Evolutionary conservation across 2,113 vertebrate genomes (phyloP), one percentile per base, ranked within the genome.

Genomic region (Oncorhynchus tshawytscha): DNA sequence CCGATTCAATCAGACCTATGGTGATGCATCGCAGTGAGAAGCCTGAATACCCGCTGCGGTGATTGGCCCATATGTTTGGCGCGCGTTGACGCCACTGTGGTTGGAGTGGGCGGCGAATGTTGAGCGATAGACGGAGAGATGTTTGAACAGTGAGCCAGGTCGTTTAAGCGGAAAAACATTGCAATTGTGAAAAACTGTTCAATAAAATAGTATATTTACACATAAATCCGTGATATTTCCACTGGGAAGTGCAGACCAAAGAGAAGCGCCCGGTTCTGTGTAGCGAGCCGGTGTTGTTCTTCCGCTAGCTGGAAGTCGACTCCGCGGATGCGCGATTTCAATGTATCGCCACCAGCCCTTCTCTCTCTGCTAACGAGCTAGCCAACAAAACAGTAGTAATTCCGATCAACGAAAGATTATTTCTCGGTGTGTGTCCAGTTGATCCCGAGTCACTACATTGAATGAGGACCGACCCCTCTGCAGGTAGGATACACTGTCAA

Each of bases 41-140:
- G 20, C 4, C 0, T 27, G 1, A 92, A 72, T 71, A 67, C 81
- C 66, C 71, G 8, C 5, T 0, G 4, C 25, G 76, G 24, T 72
- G 86, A 93, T 93, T 93, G 92, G 93, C 2, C n/a, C 2, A 67
- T 80, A 39, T 71, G 87, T 94, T 94, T 94, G 92, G 92, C 94
- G 94, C 93, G 90, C 91, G 89, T 90, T 85, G 88, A 83, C 79
- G 80, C 81, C 71, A 81, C 85, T 71, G 86, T 84, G 78, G 85
- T 74, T 60, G 84, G 74, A 82, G 89, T 90, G 88, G 90, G 90
- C 89, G 92, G 91, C 72, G 87, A 84, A 76, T 48, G 82, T 64
- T 45, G 71, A 73, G 78, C 25, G 70, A 78, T 60, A 74, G 72
- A 74, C 79, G 82, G 82, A 77, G 73, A 84, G 81, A 85, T 76